Conservation (phyloP, 2,888 invertebrate species). For the Eustalomyia histrio region DNA sequence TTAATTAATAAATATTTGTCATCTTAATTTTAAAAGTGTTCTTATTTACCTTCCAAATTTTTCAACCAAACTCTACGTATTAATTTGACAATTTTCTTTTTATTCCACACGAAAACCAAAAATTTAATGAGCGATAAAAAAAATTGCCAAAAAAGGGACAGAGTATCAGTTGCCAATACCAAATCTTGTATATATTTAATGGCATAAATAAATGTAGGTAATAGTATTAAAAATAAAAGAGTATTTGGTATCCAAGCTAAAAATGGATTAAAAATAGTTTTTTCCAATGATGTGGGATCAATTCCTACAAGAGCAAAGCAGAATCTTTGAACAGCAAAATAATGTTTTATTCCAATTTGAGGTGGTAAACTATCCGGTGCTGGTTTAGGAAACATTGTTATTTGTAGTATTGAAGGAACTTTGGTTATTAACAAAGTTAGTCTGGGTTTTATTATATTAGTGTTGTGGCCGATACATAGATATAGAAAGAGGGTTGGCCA, state of each 20-base stretch:
- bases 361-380: constrained; percentile 15
- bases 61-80: constrained; percentile 47
- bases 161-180: constrained; percentile 51
- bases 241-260: not conserved
- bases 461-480: too few relatives aligned
- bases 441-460: too few relatives aligned
- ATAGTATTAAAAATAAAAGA: not conserved
- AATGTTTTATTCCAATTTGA: constrained; percentile 17
- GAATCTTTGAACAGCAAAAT: constrained; percentile 29
- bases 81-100: constrained; percentile 47
- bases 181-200: constrained; percentile 41
- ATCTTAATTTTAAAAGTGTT: not conserved
- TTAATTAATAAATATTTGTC: not conserved
- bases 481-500: too few relatives aligned
- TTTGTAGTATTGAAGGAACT: not conserved
- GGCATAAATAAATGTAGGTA: constrained; percentile 34
- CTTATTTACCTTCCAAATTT: constrained; percentile 50
- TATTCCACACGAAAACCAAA: constrained; percentile 46
- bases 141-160: constrained; percentile 51
- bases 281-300: constrained; percentile 14
- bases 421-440: too few relatives aligned
- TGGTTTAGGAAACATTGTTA: not conserved
- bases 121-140: constrained; percentile 56
- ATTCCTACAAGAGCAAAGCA: constrained; percentile 33
- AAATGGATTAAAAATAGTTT: constrained; percentile 6